Conservation (phyloP, 2,113 vertebrate genomes). For the Eidolon helvum region DNA sequence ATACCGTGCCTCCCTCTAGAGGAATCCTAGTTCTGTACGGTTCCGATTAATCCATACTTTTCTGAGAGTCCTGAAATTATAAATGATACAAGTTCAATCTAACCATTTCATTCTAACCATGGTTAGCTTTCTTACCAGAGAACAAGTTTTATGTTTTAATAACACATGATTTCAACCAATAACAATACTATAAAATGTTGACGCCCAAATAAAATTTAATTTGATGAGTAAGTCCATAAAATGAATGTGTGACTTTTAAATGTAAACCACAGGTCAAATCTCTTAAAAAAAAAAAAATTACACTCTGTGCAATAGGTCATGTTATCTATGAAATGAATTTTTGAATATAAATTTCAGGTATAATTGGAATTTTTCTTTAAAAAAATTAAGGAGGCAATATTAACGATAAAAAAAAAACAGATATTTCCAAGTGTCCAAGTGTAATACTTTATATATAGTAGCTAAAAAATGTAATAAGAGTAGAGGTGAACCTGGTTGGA, state of each 20-base stretch:
- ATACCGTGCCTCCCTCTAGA: background rate
- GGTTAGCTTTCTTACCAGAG: conserved; percentile 10
- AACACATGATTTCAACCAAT: background rate
- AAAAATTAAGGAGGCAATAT: background rate
- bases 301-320: background rate
- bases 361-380: background rate
- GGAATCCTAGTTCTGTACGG: background rate
- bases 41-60: background rate
- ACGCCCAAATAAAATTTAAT: conserved; percentile 47
- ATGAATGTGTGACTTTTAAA: background rate
- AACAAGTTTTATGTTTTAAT: conserved; percentile 36
- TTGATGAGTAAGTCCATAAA: conserved; percentile 27
- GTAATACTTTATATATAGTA: background rate
- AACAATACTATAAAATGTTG: conserved; percentile 23
- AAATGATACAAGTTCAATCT: background rate
- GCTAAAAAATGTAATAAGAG: background rate
- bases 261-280: background rate
- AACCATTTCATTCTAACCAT: background rate
- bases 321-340: conserved; percentile 2
- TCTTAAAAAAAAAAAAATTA: background rate
- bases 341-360: background rate
- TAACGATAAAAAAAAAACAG: conserved; percentile 2
- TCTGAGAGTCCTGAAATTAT: background rate
- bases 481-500: background rate
- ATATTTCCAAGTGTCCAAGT: background rate